Percentiles rank a stretch among this genome's conserved stretches.
These are phyloP conservation scores for Listronotus bonariensis DNA, from an alignment of 1,140 invertebrate species.

Conservation along the genomic window DNA sequence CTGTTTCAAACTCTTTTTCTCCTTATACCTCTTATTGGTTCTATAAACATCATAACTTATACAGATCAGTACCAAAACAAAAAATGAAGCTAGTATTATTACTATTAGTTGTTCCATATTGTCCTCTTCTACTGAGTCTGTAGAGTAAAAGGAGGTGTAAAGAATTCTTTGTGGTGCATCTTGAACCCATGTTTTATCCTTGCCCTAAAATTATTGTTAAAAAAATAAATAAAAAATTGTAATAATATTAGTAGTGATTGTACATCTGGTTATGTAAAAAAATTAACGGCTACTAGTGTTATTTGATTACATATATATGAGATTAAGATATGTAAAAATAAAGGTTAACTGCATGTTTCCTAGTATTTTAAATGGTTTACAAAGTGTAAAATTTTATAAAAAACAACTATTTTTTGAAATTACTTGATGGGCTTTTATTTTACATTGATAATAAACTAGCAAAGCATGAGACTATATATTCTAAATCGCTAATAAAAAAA, in stretches of 20 bases:
- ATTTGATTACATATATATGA: too few species aligned
- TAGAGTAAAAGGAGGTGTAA: slow-evolving; percentile 73
- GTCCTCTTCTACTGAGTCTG: slow-evolving; percentile 74
- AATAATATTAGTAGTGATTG: background rate
- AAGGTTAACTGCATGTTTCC: too few species aligned
- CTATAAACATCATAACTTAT: slow-evolving; percentile 69
- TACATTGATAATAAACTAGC: too few species aligned
- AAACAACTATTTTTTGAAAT: too few species aligned
- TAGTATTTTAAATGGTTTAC: too few species aligned
- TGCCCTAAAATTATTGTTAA: slow-evolving; percentile 63
- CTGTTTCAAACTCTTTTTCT: slow-evolving; percentile 70
- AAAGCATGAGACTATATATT: too few species aligned
- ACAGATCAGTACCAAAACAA: slow-evolving; percentile 67
- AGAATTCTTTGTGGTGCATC: slow-evolving; percentile 74
- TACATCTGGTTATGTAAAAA: too few species aligned
- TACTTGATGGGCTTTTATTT: too few species aligned
- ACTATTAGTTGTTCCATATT: slow-evolving; percentile 74
- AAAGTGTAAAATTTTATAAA: too few species aligned
- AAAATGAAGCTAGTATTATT: slow-evolving; percentile 70
- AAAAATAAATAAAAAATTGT: background rate
- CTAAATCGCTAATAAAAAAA: too few species aligned
- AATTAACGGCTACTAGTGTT: too few species aligned
- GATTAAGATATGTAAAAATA: too few species aligned
- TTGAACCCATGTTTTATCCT: slow-evolving; percentile 78
- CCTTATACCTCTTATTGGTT: slow-evolving; percentile 68